Evolutionary conservation across 2,113 vertebrate species (phyloP), one percentile per base, ranked within the genome.

Genomic region (Coryphaenoides rupestris): DNA sequence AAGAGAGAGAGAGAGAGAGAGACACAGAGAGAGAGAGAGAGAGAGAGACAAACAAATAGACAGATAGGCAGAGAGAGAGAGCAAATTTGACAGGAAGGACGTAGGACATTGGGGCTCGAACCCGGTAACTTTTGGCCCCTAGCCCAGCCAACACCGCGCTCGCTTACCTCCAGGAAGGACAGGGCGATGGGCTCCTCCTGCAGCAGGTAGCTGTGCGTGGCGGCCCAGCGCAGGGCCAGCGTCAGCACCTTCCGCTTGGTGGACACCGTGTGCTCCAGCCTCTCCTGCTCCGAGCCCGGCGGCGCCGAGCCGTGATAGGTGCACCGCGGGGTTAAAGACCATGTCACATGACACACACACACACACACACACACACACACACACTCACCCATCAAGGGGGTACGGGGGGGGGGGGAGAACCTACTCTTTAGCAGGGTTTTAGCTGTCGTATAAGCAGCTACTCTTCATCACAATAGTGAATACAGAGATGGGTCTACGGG

Each of bases 281-380:
- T 93, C 83, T 99, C 96, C 83, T 98, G 96, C 60, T 99, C 96
- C 3, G 95, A 94, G 71, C 95, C 95, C 66, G 95, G 95, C 0
- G 94, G 95, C 71, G 94, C 89, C 76, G 94, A 91, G 59, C 91
- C 90, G 56, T 98, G 95, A 83, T 98, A 99, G 83, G 95, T 99
- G 75, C 87, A 73, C 60, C 63, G 15, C 2, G 3, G 13, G 72
- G 84, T 89, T 86, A 90, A 88, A 76, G 86, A 74, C 19, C 33
- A n/a, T n/a, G n/a, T n/a, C n/a, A n/a, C n/a, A n/a, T n/a, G n/a
- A n/a, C n/a, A n/a, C n/a, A n/a, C n/a, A n/a, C n/a, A n/a, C n/a
- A n/a, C n/a, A n/a, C n/a, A n/a, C n/a, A n/a, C n/a, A n/a, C n/a
- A n/a, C n/a, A n/a, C n/a, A n/a, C n/a, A n/a, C n/a, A n/a, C n/a